A percentile compares a stretch with the other conserved stretches of the same genome.
Conservation (phyloP, 64 coral and sea anemone species). For the Hydrozoanthus tunicans region DNA sequence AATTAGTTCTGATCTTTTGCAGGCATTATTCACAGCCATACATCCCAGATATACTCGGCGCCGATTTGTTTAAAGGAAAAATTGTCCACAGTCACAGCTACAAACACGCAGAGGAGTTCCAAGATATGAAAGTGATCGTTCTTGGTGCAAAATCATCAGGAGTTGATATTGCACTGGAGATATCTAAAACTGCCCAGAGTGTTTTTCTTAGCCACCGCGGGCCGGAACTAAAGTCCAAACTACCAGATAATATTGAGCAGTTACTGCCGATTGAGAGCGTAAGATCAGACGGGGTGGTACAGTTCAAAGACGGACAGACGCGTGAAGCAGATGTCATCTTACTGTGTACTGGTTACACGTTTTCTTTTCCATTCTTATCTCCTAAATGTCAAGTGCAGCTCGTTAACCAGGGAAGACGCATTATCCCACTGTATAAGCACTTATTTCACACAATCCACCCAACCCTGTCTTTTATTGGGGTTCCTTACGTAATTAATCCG, state of each 20-base stretch:
- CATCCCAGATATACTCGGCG: constrained; percentile 27
- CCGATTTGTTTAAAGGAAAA: background rate
- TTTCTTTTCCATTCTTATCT: constrained; percentile 31
- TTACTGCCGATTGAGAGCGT: constrained; percentile 15
- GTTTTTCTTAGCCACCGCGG: constrained; percentile 19
- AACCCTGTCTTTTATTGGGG: constrained; percentile 34
- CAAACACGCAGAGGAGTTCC: constrained; percentile 24
- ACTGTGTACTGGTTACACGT: constrained; percentile 30
- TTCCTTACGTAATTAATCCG: background rate
- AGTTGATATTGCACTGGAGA: constrained; percentile 10
- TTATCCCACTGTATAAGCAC: constrained; percentile 28
- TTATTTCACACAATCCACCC: constrained; percentile 21
- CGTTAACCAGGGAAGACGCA: background rate
- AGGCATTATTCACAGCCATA: constrained; percentile 37
- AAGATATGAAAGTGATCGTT: background rate
- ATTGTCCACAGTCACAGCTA: constrained; percentile 20
- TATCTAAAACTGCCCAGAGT: constrained; percentile 11
- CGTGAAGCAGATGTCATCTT: constrained; percentile 24
- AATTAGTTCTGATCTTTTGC: constrained; percentile 36
- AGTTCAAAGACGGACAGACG: constrained; percentile 9
- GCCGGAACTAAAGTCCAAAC: constrained; percentile 1
- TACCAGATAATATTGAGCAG: constrained; percentile 54
- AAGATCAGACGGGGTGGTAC: constrained; percentile 17
- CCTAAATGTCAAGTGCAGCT: constrained; percentile 16
- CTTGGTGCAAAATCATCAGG: constrained; percentile 1